phyloP scores from a whole-genome alignment of 2,888 invertebrate genomes.

The Baccha elongata region DNA sequence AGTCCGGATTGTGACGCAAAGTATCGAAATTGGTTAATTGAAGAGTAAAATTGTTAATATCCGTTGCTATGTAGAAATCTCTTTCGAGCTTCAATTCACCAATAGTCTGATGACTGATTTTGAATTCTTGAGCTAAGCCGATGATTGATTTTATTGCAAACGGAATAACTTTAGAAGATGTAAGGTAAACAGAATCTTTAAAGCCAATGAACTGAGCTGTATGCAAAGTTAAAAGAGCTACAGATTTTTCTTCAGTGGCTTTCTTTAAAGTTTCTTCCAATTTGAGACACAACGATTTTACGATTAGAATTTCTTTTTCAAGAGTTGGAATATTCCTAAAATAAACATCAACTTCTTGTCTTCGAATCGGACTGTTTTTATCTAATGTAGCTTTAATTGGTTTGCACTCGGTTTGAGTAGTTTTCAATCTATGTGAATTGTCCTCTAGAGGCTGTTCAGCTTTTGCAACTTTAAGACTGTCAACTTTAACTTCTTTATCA shows the following conservation, averaged over 20 bases:
- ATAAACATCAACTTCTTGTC: conserved; percentile 76
- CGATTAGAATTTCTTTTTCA: conserved; percentile 77
- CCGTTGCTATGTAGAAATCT: conserved; percentile 77
- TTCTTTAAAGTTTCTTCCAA: conserved; percentile 77
- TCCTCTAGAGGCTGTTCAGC: conserved; percentile 62
- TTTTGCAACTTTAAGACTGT: background rate
- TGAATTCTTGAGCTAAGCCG: conserved; percentile 76
- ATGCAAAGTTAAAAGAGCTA: background rate
- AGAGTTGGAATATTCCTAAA: conserved; percentile 78
- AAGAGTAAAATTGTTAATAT: conserved; percentile 72
- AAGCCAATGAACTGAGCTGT: background rate
- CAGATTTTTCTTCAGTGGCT: background rate
- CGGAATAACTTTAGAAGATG: background rate
- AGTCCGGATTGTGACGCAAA: conserved; percentile 77
- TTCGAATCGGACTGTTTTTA: background rate
- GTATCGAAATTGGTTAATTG: conserved; percentile 78
- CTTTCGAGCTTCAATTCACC: conserved; percentile 77
- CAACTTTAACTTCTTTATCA: conserved; percentile 21
- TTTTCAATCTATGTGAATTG: background rate
- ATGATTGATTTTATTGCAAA: conserved; percentile 22
- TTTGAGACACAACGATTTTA: conserved; percentile 77
- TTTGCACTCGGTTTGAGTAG: background rate
- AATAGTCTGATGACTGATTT: conserved; percentile 77
- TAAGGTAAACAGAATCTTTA: background rate
- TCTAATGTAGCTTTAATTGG: no score